These are phyloP conservation scores for Crotalus horridus DNA, from an alignment of 2,113 vertebrate genomes.

Conservation along the genomic window DNA sequence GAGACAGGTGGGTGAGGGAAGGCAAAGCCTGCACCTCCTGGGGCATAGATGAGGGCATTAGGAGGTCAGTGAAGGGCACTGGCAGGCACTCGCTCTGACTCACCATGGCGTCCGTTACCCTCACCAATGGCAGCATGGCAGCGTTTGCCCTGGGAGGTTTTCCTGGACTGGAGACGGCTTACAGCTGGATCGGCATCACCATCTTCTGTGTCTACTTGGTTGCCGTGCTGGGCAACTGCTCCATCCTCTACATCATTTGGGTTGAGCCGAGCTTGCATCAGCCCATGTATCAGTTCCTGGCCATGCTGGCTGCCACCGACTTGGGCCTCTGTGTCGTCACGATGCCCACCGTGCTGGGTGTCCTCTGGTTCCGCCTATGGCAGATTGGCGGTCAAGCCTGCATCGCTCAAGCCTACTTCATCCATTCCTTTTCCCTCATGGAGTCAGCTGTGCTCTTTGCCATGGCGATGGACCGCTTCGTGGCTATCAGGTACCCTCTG, in stretches of 20 bases:
- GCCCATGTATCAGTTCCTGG: conserved; percentile 8
- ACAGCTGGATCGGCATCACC: background rate
- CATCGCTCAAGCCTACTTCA: background rate
- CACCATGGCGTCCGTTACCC: background rate
- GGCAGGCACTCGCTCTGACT: fast-evolving
- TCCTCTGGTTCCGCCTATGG: background rate
- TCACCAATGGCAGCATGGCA: background rate
- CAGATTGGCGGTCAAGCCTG: background rate
- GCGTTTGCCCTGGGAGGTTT: background rate
- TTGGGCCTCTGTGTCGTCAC: background rate
- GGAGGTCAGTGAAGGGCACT: background rate
- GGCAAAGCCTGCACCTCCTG: background rate
- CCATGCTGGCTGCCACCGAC: background rate
- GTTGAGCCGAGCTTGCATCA: background rate
- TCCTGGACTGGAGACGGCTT: background rate
- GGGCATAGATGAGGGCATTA: background rate
- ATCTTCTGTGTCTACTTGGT: background rate
- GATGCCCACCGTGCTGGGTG: background rate
- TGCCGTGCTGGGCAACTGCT: background rate
- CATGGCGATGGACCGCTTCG: background rate
- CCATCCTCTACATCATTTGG: background rate
- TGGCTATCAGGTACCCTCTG: background rate
- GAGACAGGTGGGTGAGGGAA: background rate
- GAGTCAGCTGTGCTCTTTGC: background rate
- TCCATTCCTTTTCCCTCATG: background rate